These are phyloP conservation scores for Pelobates fuscus DNA, from an alignment of 2,113 vertebrate genomes.

Conservation along the genomic window DNA sequence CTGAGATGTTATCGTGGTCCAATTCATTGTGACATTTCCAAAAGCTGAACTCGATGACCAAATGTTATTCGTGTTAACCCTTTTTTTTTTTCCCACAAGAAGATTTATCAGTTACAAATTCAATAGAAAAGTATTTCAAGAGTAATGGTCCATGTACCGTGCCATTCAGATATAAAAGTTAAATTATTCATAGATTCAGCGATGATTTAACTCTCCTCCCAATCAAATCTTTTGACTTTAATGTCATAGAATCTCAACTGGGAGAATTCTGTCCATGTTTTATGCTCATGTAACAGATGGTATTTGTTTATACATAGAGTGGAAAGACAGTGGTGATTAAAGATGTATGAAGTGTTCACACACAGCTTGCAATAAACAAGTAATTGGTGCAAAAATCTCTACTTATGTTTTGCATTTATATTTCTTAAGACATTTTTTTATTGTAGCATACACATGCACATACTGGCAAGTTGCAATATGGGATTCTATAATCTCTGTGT, in stretches of 20 bases:
- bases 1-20: conserved; percentile 43
- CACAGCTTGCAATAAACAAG: neutral
- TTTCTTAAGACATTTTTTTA: too few species aligned
- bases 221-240: conserved; percentile 11
- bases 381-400: neutral
- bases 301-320: neutral
- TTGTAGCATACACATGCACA: too few species aligned
- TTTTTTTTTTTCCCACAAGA: conserved; percentile 14
- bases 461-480: too few species aligned
- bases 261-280: conserved; percentile 1
- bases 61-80: neutral
- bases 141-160: too few species aligned
- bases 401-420: too few species aligned
- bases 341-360: conserved; percentile 13
- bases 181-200: conserved; percentile 34
- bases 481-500: too few species aligned
- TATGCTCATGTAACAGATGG: conserved; percentile 31
- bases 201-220: conserved; percentile 24
- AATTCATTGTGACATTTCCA: conserved; percentile 40
- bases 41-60: conserved; percentile 28
- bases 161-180: neutral
- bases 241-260: conserved; percentile 2
- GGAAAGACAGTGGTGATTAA: conserved; percentile 1
- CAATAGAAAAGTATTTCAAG: neutral
- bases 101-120: neutral